Evolutionary conservation across 2,797 vertebrate species (phyloP).

Genomic region (Sebastes taczanowskii): DNA sequence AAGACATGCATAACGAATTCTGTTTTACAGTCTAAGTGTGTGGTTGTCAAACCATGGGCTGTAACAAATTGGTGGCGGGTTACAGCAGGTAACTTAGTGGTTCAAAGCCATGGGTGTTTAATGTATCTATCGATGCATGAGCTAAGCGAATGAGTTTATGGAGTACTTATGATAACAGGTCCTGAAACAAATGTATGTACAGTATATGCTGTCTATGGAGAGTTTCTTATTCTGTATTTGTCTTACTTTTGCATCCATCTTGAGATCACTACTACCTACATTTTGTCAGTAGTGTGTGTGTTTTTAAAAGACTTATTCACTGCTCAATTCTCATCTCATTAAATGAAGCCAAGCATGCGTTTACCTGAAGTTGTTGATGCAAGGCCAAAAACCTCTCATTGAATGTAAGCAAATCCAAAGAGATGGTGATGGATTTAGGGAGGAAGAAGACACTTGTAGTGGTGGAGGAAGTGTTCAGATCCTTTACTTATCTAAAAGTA

Average conservation of each 20-base stretch:
- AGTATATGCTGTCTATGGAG: not conserved
- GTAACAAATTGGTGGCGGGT: slow-evolving; percentile 29
- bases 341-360: not conserved
- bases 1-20: slow-evolving; percentile 23
- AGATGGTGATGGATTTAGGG: not conserved
- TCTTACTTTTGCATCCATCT: not conserved
- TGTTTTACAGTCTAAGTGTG: slow-evolving; percentile 25
- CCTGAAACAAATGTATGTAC: not conserved
- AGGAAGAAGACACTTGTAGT: not conserved
- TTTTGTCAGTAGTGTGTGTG: not conserved
- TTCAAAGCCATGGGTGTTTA: slow-evolving; percentile 5
- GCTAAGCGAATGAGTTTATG: slow-evolving; percentile 14
- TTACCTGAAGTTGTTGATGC: slow-evolving; percentile 1
- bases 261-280: not conserved
- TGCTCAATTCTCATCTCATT: not conserved
- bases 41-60: slow-evolving; percentile 39
- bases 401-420: not conserved
- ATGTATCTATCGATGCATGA: not conserved
- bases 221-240: not conserved
- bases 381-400: not conserved
- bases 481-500: not conserved
- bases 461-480: not conserved
- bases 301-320: not conserved
- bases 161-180: not conserved
- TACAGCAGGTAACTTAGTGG: slow-evolving; percentile 16